A percentile compares a stretch with the other conserved stretches of the same genome.
phyloP scores from a whole-genome alignment of 2,113 vertebrate species.

The Isichthys henryi region DNA sequence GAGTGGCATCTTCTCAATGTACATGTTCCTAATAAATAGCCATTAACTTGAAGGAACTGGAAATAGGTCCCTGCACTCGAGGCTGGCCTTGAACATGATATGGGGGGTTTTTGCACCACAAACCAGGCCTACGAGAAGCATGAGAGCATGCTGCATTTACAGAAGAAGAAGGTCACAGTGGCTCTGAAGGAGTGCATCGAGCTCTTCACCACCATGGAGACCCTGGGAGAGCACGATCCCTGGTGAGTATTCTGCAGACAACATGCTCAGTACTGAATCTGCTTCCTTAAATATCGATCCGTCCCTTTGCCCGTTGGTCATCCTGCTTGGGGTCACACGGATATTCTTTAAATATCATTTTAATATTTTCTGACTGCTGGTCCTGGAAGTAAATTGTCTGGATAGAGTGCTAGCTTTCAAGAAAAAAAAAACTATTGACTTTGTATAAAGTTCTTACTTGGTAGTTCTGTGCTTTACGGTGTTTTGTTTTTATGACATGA shows the following conservation, averaged over 20 bases:
- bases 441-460: not conserved
- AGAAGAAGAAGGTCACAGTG: slow-evolving; percentile 80
- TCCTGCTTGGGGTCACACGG: not conserved
- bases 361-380: not conserved
- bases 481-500: not conserved
- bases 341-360: not conserved
- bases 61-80: not conserved
- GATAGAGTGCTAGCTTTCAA: not conserved
- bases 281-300: not conserved
- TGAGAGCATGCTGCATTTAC: slow-evolving; percentile 77
- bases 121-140: slow-evolving; percentile 84
- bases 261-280: not conserved
- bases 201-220: slow-evolving; percentile 96
- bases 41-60: not conserved
- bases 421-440: not conserved
- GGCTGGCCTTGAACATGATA: not conserved
- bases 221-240: slow-evolving; percentile 86
- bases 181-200: slow-evolving; percentile 89
- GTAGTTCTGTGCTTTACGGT: not conserved
- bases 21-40: not conserved
- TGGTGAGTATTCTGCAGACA: slow-evolving; percentile 59
- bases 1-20: slow-evolving; percentile 24
- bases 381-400: not conserved
- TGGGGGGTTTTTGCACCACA: not conserved
- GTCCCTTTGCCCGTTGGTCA: not conserved